Base-by-base conservation (phyloP, 37 sponge, comb jelly and placozoan genomes). In the Chondrilla cf. caribensis region DNA sequence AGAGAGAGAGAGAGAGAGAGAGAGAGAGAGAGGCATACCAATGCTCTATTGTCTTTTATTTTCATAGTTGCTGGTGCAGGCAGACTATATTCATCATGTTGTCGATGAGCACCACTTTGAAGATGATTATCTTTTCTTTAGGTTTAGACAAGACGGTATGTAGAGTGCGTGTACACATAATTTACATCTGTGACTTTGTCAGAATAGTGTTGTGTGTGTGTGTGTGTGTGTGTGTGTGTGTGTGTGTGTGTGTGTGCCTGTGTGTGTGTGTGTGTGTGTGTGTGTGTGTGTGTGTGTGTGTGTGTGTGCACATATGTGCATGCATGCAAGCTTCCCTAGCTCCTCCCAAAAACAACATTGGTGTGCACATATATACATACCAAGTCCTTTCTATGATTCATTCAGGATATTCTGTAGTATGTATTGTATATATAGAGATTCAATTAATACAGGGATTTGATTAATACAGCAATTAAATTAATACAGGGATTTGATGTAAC, bases 111-210 rank as follows among this genome's bases (percentile, higher is more conserved):
- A 93, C 39, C 39, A 88, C 31, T 96, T 96, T 83, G 82, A 90
- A 81, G 96, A 96, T 39, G 84, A 42, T 40, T 86, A 81, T 35
- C 81, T 90, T 22, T 94, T 91, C 82, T 96, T 89, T 60, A 70
- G 91, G 14, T 94, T 96, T 70, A 86, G 96, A 83, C 81, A 85
- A 41, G 96, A 96, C 81, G 96, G 90, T 90, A 54, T 62, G 87
- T 7, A n/a, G 64, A 47, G 51, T 47, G 51, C 51, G 51, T 47
- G 51, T 47, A 47, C 9, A 47, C 11, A 11, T 47, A 47, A 14
- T 6, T 14, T 29, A 64, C 4, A 38, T 73, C 38, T 73, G 6
- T 7, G 37, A 9, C 18, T 9, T 73, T 73, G 51, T 47, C 51
- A 47, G 51, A 47, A 47, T 47, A 11, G 29, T 24, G 40, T 11